Conservation (phyloP, 2,888 invertebrate species). For the Melolontha melolontha region DNA sequence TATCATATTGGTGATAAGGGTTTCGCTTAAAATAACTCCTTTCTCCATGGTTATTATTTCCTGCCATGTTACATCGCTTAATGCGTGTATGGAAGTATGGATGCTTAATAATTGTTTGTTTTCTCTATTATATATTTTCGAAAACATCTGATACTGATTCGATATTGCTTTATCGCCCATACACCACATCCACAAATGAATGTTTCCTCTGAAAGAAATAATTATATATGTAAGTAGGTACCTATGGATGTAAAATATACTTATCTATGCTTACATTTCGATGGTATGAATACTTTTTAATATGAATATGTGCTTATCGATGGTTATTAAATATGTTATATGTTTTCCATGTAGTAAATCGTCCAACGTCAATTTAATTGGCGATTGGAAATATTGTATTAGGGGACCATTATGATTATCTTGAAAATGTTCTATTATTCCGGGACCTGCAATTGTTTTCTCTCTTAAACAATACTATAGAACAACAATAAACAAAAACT, state of each 20-base stretch:
- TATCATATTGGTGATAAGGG: conserved; percentile 29
- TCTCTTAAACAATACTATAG: conserved; percentile 6
- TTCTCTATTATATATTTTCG: conserved; percentile 53
- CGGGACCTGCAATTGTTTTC: conserved; percentile 48
- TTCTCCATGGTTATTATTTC: conserved; percentile 56
- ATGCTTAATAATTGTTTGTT: conserved; percentile 55
- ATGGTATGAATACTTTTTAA: conserved; percentile 45
- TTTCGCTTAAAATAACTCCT: conserved; percentile 56
- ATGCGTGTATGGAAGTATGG: conserved; percentile 55
- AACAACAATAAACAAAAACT: not conserved
- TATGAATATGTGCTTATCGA: conserved; percentile 57
- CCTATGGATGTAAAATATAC: not conserved
- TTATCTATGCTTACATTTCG: conserved; percentile 31
- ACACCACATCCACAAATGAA: conserved; percentile 58
- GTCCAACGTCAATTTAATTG: conserved; percentile 54
- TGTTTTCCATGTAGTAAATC: conserved; percentile 53
- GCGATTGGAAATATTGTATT: conserved; percentile 60
- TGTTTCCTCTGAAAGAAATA: conserved; percentile 11
- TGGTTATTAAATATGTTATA: conserved; percentile 55
- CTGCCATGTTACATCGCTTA: conserved; percentile 53
- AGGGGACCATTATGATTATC: conserved; percentile 59
- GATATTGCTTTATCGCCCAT: conserved; percentile 53
- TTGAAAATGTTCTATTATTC: conserved; percentile 60
- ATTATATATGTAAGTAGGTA: conserved; percentile 1
- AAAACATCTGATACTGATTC: conserved; percentile 56